Evolutionary conservation across 2,797 vertebrate genomes (phyloP).

Genomic region (Pteronotus mesoamericanus): DNA sequence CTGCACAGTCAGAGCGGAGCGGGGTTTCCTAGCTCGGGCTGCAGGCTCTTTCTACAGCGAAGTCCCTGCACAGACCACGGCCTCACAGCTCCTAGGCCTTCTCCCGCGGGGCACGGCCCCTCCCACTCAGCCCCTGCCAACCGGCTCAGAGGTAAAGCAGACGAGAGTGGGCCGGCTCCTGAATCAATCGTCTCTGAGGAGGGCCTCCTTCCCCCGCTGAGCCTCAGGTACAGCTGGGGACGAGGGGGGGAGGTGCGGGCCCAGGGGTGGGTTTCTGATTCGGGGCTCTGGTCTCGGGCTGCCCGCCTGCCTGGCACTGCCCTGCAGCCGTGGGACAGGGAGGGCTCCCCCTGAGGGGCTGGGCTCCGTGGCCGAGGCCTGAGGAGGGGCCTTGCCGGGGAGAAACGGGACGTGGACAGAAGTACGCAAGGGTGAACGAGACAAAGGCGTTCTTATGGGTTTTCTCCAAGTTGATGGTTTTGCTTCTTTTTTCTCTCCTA

Average conservation of each 20-base stretch:
- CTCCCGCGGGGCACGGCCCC: background rate
- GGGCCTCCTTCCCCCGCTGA: background rate
- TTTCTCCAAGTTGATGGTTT: background rate
- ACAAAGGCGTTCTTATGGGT: accelerated
- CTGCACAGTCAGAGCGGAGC: background rate
- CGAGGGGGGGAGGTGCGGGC: accelerated
- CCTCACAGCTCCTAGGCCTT: too few relatives aligned
- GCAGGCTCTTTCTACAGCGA: background rate
- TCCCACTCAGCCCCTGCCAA: too few relatives aligned
- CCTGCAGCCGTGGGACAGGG: background rate
- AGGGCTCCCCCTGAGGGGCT: background rate
- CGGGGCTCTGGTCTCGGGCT: background rate
- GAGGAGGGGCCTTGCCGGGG: background rate
- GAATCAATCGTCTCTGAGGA: too few relatives aligned
- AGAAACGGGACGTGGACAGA: accelerated
- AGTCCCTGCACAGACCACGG: background rate
- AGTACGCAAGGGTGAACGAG: accelerated
- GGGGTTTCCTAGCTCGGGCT: background rate
- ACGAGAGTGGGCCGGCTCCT: too few relatives aligned
- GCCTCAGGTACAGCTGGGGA: background rate
- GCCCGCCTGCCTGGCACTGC: background rate
- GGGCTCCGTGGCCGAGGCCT: too few relatives aligned
- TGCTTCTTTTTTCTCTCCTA: background rate
- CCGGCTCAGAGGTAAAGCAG: background rate
- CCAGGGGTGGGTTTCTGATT: background rate